These are phyloP conservation scores for Nephrocerus scutellatus DNA, from an alignment of 2,888 invertebrate species.

Conservation along the genomic window DNA sequence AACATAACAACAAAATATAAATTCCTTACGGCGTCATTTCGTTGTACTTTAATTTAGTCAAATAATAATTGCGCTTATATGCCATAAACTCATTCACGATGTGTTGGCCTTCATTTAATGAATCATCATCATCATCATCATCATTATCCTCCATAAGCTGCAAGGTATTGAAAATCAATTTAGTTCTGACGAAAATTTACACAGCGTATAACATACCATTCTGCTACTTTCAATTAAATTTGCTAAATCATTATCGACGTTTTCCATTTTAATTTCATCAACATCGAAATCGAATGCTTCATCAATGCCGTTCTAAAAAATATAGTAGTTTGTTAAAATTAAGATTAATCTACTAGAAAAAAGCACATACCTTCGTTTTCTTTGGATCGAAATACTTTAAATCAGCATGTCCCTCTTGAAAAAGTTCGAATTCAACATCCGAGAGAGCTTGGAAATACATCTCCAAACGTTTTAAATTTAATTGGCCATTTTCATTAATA, in stretches of 20 bases:
- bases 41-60: conserved; percentile 75
- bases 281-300: conserved; percentile 42
- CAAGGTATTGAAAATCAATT: conserved; percentile 3
- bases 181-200: background rate
- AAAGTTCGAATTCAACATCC: conserved; percentile 66
- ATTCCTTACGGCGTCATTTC: conserved; percentile 67
- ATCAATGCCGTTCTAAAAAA: conserved; percentile 27
- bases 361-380: conserved; percentile 53
- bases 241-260: conserved; percentile 32
- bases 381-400: conserved; percentile 77
- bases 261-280: conserved; percentile 28
- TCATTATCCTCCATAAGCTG: conserved; percentile 37
- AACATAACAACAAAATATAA: too few species aligned
- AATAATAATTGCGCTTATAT: conserved; percentile 88
- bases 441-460: conserved; percentile 71
- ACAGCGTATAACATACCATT: conserved; percentile 26
- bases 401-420: conserved; percentile 71
- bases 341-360: conserved; percentile 30
- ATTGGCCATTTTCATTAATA: conserved; percentile 80
- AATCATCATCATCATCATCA: conserved; percentile 45
- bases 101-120: conserved; percentile 49
- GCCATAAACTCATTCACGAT: conserved; percentile 69
- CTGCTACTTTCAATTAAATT: conserved; percentile 37
- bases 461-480: conserved; percentile 79
- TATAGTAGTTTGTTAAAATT: background rate